A percentile compares a stretch with the other conserved stretches of the same genome.
These are phyloP conservation scores for Chrysolina haemoptera DNA, from an alignment of 2,888 invertebrate species.

Conservation along the genomic window DNA sequence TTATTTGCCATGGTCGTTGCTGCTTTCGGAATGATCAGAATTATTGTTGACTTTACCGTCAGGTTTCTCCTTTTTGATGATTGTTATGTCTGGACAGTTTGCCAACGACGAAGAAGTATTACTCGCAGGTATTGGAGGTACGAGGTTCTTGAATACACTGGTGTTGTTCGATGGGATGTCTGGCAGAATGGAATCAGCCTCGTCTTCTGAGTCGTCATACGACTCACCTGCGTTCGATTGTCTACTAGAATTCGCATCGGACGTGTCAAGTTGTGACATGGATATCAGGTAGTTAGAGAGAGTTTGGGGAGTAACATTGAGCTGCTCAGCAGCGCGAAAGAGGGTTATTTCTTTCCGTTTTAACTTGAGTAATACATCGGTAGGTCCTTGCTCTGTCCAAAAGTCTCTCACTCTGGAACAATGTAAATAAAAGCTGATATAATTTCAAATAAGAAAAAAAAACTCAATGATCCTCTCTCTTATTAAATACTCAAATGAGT, in stretches of 20 bases:
- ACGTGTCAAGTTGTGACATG: slow-evolving; percentile 71
- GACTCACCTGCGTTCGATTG: slow-evolving; percentile 68
- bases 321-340: slow-evolving; percentile 81
- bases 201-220: slow-evolving; percentile 69
- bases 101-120: slow-evolving; percentile 64
- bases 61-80: slow-evolving; percentile 74
- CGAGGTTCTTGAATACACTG: slow-evolving; percentile 61
- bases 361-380: slow-evolving; percentile 80
- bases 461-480: not conserved
- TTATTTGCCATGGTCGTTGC: slow-evolving; percentile 64
- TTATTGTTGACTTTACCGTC: slow-evolving; percentile 70
- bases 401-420: slow-evolving; percentile 77
- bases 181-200: slow-evolving; percentile 70
- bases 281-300: slow-evolving; percentile 80
- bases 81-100: slow-evolving; percentile 75
- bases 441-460: not conserved
- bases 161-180: slow-evolving; percentile 68
- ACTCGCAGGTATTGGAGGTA: slow-evolving; percentile 32
- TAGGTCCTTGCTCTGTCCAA: slow-evolving; percentile 85
- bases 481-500: too few relatives aligned
- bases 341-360: slow-evolving; percentile 82
- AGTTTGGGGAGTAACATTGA: slow-evolving; percentile 83
- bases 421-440: not conserved
- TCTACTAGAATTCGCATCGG: slow-evolving; percentile 66
- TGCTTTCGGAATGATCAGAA: slow-evolving; percentile 69